Evolutionary conservation across 2,113 vertebrate species (phyloP).

Genomic region (Leucopsar rothschildi): DNA sequence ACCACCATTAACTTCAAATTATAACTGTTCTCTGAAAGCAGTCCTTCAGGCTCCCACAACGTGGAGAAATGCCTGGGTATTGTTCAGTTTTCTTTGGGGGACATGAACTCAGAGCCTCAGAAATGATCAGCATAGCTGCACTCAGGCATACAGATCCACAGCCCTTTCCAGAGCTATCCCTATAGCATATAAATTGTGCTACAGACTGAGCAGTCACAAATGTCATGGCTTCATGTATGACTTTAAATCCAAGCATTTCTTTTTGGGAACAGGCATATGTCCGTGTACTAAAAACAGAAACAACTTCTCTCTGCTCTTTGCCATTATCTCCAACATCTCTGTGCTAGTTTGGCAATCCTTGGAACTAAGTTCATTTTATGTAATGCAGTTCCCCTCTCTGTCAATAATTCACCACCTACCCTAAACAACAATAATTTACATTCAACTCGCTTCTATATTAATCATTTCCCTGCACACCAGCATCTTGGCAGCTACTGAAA

Average conservation of each 20-base stretch:
- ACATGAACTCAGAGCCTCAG: background rate
- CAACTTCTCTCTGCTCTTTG: slow-evolving; percentile 31
- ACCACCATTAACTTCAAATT: background rate
- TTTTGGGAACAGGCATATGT: slow-evolving; percentile 60
- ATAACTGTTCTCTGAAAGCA: background rate
- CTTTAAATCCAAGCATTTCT: slow-evolving; percentile 57
- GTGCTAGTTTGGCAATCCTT: slow-evolving; percentile 52
- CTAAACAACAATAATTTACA: slow-evolving; percentile 61
- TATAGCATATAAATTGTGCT: background rate
- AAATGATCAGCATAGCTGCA: background rate
- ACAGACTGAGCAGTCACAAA: slow-evolving; percentile 46
- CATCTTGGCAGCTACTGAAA: slow-evolving; percentile 69
- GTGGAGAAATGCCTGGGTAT: background rate
- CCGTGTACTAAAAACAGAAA: slow-evolving; percentile 52
- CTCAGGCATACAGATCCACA: background rate
- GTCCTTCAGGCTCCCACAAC: background rate
- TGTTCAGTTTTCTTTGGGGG: background rate
- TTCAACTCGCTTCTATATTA: slow-evolving; percentile 65
- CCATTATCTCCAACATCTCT: slow-evolving; percentile 47
- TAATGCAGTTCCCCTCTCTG: slow-evolving; percentile 50
- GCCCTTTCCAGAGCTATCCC: background rate
- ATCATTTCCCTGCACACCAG: slow-evolving; percentile 65
- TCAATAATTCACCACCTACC: slow-evolving; percentile 59
- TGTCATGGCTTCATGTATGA: slow-evolving; percentile 20
- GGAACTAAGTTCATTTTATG: slow-evolving; percentile 41